A percentile compares a stretch with the other conserved stretches of the same genome.
Evolutionary conservation across 1,140 invertebrate species (phyloP).

Genomic region (Myzus persicae): DNA sequence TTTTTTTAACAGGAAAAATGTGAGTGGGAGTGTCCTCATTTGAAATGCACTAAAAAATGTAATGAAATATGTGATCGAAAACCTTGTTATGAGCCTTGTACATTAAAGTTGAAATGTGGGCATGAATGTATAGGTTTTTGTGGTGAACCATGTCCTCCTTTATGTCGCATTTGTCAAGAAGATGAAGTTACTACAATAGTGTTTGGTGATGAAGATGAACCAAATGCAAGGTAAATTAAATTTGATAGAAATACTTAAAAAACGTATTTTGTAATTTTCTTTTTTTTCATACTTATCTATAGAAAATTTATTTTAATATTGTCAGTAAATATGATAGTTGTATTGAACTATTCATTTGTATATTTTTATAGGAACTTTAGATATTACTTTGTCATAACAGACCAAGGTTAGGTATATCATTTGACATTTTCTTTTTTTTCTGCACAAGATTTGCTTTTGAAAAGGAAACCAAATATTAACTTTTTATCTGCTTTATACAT

Average conservation of each 20-base stretch:
- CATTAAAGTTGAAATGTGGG: slow-evolving; percentile 66
- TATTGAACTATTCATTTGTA: not conserved
- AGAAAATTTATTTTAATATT: not conserved
- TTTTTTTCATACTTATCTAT: not conserved
- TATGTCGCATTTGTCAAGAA: slow-evolving; percentile 67
- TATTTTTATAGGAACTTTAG: not conserved
- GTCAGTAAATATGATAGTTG: not conserved
- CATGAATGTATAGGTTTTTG: slow-evolving; percentile 75
- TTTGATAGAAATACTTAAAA: slow-evolving; percentile 56
- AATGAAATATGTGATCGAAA: slow-evolving; percentile 67
- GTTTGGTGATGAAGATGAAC: slow-evolving; percentile 70
- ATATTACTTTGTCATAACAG: not conserved
- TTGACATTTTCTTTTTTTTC: too few species aligned
- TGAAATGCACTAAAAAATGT: slow-evolving; percentile 69
- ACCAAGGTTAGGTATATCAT: not conserved
- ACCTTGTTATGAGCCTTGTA: slow-evolving; percentile 69
- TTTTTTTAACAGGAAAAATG: slow-evolving; percentile 65
- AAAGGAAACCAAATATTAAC: too few species aligned
- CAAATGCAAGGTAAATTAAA: slow-evolving; percentile 67
- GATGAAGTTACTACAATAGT: slow-evolving; percentile 67
- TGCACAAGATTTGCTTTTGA: too few species aligned
- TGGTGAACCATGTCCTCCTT: slow-evolving; percentile 71
- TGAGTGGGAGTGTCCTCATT: slow-evolving; percentile 67
- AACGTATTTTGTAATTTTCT: slow-evolving; percentile 32
- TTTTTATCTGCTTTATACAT: too few species aligned